Evolutionary conservation across 2,113 vertebrate genomes (phyloP).

Genomic region (Merops nubicus): DNA sequence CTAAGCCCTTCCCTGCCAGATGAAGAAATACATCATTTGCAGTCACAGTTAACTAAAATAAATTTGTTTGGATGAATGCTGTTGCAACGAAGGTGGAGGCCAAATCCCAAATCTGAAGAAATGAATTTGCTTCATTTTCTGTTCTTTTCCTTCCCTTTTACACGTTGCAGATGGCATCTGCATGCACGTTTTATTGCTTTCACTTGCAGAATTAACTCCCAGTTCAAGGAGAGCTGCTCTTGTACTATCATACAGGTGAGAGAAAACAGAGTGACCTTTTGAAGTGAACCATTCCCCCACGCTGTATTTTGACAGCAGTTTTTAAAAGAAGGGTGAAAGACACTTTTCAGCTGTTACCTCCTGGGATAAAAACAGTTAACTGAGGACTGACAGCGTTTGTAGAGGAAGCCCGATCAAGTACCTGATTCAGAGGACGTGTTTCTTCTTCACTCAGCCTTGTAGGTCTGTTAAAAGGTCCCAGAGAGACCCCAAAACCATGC

Average conservation of each 20-base stretch:
- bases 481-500: neutral
- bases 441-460: neutral
- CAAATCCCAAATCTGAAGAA: neutral
- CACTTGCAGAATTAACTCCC: neutral
- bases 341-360: neutral
- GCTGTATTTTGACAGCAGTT: neutral
- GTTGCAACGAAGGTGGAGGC: neutral
- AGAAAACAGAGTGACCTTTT: neutral
- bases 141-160: neutral
- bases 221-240: neutral
- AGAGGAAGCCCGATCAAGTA: neutral
- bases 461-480: neutral
- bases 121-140: neutral
- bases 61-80: neutral
- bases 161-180: neutral
- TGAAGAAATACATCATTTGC: neutral
- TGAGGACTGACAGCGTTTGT: accelerated
- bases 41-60: neutral
- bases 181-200: neutral
- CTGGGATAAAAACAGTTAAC: neutral
- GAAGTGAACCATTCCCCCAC: neutral
- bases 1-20: neutral
- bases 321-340: neutral
- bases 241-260: accelerated
- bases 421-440: neutral